Base-by-base conservation (phyloP, 2,888 invertebrate species). In the Eristalinus sepulchralis region DNA sequence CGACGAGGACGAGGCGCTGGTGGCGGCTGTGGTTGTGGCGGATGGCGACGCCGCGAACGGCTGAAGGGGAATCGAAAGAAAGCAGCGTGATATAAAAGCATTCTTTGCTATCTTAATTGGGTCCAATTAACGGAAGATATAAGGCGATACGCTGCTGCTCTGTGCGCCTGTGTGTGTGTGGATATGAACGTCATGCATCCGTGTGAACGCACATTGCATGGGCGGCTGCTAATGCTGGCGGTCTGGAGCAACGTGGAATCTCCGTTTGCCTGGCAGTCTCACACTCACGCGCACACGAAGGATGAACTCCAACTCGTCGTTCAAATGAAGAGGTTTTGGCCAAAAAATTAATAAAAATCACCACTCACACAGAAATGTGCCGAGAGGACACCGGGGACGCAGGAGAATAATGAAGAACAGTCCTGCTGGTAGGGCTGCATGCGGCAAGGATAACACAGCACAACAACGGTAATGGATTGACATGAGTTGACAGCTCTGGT, bases 51-150 rank as follows among this genome's bases (percentile, higher is more conserved):
- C 5, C 5, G 47, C 17, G 17, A 17, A 17, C 47, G 47, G 47
- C 47, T 57, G 57, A 72, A 71, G 36, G 75, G 31, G 64, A 77
- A 86, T 60, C 57, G 79, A 76, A 83, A 83, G 79, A 73, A 88
- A 72, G 79, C 83, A 88, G 81, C 86, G 80, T 86, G 86, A 86
- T 86, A 86, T 86, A 86, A 88, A 83, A 75, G 83, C 83, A 88
- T 88, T 88, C 86, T 86, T 88, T 88, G 88, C 88, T 86, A 85
- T 87, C 88, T 88, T 88, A 88, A 88, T 88, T 88, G 88, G 88
- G 88, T 88, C 88, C 88, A 88, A 88, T 88, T 88, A 88, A 88
- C 85, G 83, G 82, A 88, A 86, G 88, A 88, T 86, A 88, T 88
- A 88, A 86, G 76, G 83, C 86, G 86, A 83, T 86, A 86, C 78